A percentile compares a stretch with the other conserved stretches of the same genome.
phyloP scores from a whole-genome alignment of 2,113 vertebrate genomes.

The Thomomys bottae region DNA sequence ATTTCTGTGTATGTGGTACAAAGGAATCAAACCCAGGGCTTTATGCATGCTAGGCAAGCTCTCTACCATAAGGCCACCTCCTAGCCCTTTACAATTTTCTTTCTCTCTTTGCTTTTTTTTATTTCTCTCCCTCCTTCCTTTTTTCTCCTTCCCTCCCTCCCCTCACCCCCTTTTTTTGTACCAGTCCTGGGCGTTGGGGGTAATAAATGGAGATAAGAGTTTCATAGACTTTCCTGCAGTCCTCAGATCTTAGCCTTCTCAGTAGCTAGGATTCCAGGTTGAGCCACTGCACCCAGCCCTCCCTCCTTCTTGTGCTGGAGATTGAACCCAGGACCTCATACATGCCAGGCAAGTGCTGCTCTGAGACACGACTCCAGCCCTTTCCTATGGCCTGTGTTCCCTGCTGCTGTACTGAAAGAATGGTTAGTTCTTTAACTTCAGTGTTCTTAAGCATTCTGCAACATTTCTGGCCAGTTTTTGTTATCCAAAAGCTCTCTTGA shows the following conservation, averaged over 20 bases:
- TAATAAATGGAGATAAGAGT: too few species aligned
- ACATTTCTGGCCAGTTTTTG: accelerated
- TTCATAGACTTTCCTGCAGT: too few species aligned
- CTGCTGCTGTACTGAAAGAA: background rate
- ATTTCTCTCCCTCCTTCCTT: too few species aligned
- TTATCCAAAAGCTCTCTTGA: too few species aligned
- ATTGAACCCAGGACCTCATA: background rate
- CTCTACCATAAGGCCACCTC: background rate
- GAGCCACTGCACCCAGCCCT: too few species aligned
- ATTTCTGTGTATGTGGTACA: background rate
- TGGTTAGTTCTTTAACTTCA: background rate
- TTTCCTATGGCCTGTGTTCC: background rate
- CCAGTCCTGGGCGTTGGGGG: too few species aligned
- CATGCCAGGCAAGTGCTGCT: background rate
- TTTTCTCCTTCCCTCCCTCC: too few species aligned
- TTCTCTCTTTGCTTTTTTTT: too few species aligned
- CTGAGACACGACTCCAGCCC: background rate
- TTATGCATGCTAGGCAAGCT: background rate
- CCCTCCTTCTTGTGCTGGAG: background rate
- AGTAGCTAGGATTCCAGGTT: too few species aligned
- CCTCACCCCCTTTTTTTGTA: too few species aligned
- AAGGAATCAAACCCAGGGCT: background rate
- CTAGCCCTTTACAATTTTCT: too few species aligned
- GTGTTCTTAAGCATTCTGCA: accelerated
- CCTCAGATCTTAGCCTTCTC: too few species aligned